Conservation (phyloP, 1,140 invertebrate genomes). For the Pogonomyrmex californicus region DNA sequence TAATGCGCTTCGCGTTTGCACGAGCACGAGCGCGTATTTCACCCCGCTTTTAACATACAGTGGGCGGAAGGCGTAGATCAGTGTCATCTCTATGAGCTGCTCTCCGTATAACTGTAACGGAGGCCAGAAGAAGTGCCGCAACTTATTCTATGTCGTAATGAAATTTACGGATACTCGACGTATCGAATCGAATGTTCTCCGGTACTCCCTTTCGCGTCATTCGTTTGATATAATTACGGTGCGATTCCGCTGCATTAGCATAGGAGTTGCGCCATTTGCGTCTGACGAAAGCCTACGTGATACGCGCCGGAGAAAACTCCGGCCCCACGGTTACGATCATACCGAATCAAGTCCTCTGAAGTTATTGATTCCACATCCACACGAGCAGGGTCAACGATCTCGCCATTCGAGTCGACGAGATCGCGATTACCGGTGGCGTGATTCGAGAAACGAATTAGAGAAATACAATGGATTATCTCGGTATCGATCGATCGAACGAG, state of each 20-base stretch:
- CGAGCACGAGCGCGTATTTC: constrained; percentile 45
- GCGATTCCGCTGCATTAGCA: constrained; percentile 30
- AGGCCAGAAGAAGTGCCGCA: constrained; percentile 7
- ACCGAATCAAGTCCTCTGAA: constrained; percentile 18
- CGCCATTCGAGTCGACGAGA: constrained; percentile 42
- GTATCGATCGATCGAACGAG: constrained; percentile 66
- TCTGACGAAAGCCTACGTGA: constrained; percentile 35
- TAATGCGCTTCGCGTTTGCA: constrained; percentile 16
- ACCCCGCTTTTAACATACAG: constrained; percentile 43
- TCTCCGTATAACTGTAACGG: constrained; percentile 24
- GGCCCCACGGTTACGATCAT: neutral
- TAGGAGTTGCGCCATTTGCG: constrained; percentile 18
- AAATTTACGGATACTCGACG: constrained; percentile 33
- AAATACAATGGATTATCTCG: constrained; percentile 75
- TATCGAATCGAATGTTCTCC: constrained; percentile 14
- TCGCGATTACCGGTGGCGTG: constrained; percentile 57
- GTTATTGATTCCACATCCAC: constrained; percentile 49
- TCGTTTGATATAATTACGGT: constrained; percentile 14
- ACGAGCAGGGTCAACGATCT: constrained; percentile 48
- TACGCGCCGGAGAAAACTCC: neutral
- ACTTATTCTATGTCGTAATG: constrained; percentile 8
- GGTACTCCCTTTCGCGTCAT: neutral
- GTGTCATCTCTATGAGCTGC: constrained; percentile 26
- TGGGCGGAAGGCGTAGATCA: constrained; percentile 56
- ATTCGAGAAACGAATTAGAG: constrained; percentile 72